Conservation (phyloP, 2,797 vertebrate species). For the Thripadectes ignobilis region DNA sequence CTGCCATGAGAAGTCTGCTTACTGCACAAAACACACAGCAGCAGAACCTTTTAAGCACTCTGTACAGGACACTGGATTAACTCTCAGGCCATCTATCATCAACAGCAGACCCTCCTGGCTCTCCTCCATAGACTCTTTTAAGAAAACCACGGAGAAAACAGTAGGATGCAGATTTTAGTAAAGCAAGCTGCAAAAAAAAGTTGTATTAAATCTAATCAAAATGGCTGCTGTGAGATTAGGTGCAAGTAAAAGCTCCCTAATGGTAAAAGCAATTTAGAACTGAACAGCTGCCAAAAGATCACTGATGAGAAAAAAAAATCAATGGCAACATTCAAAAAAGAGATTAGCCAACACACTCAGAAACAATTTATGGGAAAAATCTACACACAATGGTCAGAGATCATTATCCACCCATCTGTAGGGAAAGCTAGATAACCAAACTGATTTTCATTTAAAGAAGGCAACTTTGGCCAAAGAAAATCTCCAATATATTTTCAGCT, state of each 20-base stretch:
- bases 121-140: not conserved
- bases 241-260: conserved; percentile 57
- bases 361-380: conserved; percentile 62
- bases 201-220: conserved; percentile 49
- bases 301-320: conserved; percentile 33
- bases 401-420: conserved; percentile 12
- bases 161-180: conserved; percentile 10
- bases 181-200: not conserved
- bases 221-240: conserved; percentile 56
- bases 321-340: conserved; percentile 60
- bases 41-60: not conserved
- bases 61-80: not conserved
- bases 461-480: not conserved
- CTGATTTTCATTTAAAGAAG: not conserved
- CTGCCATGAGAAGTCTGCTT: not conserved
- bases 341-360: conserved; percentile 42
- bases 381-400: conserved; percentile 45
- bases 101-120: not conserved
- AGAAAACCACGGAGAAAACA: not conserved
- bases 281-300: conserved; percentile 61
- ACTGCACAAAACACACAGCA: not conserved
- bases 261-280: conserved; percentile 64
- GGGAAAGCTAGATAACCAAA: not conserved
- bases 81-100: not conserved
- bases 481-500: not conserved